phyloP scores from a whole-genome alignment of 2,113 vertebrate genomes.

The Laterallus jamaicensis region DNA sequence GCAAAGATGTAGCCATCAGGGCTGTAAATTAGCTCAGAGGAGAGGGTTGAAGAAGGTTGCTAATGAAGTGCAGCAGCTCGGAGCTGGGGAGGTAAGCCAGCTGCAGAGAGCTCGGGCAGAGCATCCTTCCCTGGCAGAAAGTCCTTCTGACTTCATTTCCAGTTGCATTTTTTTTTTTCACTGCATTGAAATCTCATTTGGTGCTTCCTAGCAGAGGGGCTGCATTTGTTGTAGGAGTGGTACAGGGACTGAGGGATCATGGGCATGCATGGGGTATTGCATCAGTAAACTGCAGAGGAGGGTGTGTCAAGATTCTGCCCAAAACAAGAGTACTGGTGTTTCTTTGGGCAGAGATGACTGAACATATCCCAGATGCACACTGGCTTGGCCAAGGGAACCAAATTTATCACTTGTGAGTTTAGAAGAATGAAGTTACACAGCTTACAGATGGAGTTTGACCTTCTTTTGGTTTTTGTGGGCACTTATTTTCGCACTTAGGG shows the following conservation, averaged over 20 bases:
- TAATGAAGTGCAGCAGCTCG: neutral
- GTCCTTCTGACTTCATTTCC: neutral
- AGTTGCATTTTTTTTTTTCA: neutral
- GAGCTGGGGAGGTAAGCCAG: neutral
- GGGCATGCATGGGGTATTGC: accelerated
- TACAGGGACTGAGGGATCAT: accelerated
- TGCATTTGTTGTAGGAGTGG: accelerated
- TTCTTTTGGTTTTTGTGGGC: neutral
- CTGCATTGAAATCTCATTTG: neutral
- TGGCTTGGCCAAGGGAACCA: neutral
- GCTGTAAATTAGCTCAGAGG: neutral
- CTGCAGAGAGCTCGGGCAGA: neutral
- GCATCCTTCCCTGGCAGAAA: neutral
- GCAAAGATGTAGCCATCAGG: neutral
- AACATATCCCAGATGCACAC: neutral
- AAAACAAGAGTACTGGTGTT: accelerated
- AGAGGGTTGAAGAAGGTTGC: neutral
- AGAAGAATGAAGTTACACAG: neutral
- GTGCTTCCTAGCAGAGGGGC: neutral
- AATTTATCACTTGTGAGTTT: neutral
- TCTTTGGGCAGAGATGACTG: neutral
- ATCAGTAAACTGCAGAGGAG: neutral
- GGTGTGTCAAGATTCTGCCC: neutral
- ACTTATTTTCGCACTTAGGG: neutral
- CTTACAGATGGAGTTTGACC: neutral